Conservation (phyloP, 2,888 invertebrate genomes). For the Melolontha melolontha region DNA sequence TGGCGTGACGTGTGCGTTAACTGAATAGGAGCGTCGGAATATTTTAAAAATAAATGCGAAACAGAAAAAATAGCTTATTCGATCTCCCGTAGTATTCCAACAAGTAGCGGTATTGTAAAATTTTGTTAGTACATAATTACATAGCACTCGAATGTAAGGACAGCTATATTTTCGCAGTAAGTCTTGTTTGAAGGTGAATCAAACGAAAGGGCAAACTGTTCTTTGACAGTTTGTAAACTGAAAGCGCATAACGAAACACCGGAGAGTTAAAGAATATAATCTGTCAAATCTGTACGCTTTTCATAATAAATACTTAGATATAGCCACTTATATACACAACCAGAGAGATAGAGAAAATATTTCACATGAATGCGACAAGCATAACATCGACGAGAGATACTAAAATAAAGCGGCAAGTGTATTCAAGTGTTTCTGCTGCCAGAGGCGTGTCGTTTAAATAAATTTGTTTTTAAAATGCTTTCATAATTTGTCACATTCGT, state of each 20-base stretch:
- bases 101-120: neutral
- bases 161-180: too few relatives aligned
- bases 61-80: neutral
- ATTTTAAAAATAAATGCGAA: slow-evolving; percentile 15
- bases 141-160: too few relatives aligned
- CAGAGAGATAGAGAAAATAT: too few relatives aligned
- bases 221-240: too few relatives aligned
- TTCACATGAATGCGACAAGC: neutral
- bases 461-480: slow-evolving; percentile 14
- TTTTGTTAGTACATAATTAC: too few relatives aligned
- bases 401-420: slow-evolving; percentile 12
- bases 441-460: slow-evolving; percentile 5
- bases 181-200: too few relatives aligned
- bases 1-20: neutral
- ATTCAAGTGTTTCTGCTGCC: slow-evolving; percentile 17
- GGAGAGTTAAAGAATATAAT: too few relatives aligned
- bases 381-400: neutral
- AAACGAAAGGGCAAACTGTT: too few relatives aligned
- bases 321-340: too few relatives aligned
- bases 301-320: too few relatives aligned
- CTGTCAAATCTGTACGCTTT: too few relatives aligned
- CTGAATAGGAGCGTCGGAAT: neutral
- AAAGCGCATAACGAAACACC: too few relatives aligned
- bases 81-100: neutral
- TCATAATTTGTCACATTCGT: slow-evolving; percentile 9